Percentiles rank a stretch among this genome's conserved stretches.
Evolutionary conservation across 2,797 vertebrate genomes (phyloP).

Genomic region (Sebastes miniatus): DNA sequence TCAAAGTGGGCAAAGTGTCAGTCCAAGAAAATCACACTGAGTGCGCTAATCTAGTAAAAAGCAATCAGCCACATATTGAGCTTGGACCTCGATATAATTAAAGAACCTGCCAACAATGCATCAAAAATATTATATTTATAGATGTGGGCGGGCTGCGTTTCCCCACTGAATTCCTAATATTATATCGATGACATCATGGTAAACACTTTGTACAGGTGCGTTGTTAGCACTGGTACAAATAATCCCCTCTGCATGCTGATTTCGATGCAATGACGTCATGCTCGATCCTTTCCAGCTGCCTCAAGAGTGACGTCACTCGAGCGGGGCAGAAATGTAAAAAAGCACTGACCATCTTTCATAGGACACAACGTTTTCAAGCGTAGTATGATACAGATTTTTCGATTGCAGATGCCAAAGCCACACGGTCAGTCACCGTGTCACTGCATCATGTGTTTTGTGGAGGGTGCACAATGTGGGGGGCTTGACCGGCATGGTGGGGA

Average conservation of each 20-base stretch:
- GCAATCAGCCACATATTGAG: constrained; percentile 61
- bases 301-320: constrained; percentile 71
- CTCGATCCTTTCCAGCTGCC: constrained; percentile 61
- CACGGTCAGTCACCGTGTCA: constrained; percentile 3
- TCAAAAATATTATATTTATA: constrained; percentile 33
- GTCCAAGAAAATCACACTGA: constrained; percentile 44
- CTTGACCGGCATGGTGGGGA: constrained; percentile 12
- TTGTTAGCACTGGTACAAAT: constrained; percentile 40
- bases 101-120: constrained; percentile 34
- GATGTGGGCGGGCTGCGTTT: not conserved
- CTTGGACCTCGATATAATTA: constrained; percentile 44
- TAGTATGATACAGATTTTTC: not conserved
- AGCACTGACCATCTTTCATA: constrained; percentile 33
- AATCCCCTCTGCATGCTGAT: constrained; percentile 57
- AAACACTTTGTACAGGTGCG: constrained; percentile 51
- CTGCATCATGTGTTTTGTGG: constrained; percentile 13
- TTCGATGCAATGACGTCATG: constrained; percentile 79
- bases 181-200: constrained; percentile 27
- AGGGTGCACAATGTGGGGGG: constrained; percentile 18
- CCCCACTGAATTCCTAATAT: constrained; percentile 26
- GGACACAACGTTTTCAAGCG: not conserved
- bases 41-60: constrained; percentile 51
- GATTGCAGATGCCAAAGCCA: not conserved
- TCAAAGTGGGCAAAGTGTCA: constrained; percentile 34
- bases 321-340: constrained; percentile 49